These are phyloP conservation scores for Xenopus petersii DNA, from an alignment of 2,797 vertebrate species.

Conservation along the genomic window DNA sequence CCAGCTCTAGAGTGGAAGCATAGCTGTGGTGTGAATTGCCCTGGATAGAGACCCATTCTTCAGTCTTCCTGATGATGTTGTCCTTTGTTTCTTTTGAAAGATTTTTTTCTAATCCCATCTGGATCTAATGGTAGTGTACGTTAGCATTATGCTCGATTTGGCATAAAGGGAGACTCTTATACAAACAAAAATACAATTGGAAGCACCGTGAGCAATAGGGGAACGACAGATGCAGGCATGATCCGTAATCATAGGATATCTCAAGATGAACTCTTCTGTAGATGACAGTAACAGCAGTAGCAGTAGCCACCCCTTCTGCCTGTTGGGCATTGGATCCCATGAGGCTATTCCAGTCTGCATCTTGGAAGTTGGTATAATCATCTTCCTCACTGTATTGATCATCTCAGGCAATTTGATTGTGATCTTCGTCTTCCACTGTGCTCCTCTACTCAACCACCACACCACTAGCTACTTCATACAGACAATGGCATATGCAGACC, in stretches of 20 bases:
- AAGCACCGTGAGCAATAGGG: conserved; percentile 57
- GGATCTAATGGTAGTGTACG: conserved; percentile 49
- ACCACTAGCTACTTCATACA: conserved; percentile 97
- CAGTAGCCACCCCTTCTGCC: conserved; percentile 81
- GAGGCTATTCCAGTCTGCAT: conserved; percentile 85
- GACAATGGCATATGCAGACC: conserved; percentile 97
- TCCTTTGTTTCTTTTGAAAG: conserved; percentile 25
- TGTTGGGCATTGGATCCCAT: conserved; percentile 84
- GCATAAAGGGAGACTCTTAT: conserved; percentile 60
- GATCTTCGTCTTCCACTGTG: conserved; percentile 96
- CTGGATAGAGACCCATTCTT: conserved; percentile 47
- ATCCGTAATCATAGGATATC: conserved; percentile 60
- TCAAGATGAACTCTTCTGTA: conserved; percentile 89
- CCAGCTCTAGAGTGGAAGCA: conserved; percentile 57
- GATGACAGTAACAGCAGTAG: conserved; percentile 77
- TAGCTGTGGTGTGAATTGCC: conserved; percentile 58
- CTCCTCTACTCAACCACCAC: conserved; percentile 91
- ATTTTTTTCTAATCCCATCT: conserved; percentile 11
- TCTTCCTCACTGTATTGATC: conserved; percentile 90
- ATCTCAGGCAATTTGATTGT: conserved; percentile 94
- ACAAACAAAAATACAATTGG: conserved; percentile 62
- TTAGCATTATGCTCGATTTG: conserved; percentile 47
- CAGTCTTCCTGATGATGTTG: conserved; percentile 44
- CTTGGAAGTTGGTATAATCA: conserved; percentile 86
- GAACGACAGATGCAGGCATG: conserved; percentile 63